Base-by-base conservation (phyloP, 2,113 vertebrate genomes). In the Cranoglanis bouderius region DNA sequence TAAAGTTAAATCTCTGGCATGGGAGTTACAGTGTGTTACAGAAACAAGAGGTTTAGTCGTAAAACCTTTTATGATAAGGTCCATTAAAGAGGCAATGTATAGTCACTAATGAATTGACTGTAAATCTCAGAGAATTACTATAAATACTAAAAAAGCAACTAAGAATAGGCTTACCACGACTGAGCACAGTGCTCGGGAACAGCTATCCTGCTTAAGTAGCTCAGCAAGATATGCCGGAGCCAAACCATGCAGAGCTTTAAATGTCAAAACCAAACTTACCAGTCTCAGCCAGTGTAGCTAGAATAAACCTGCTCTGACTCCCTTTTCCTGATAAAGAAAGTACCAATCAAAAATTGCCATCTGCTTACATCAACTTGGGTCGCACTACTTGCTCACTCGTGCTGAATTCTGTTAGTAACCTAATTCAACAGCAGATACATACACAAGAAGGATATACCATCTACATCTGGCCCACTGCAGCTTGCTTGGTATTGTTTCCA, bases 1-100 rank as follows among this genome's bases (percentile, higher is more conserved):
- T 80, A 90, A 88, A 75, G 26, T 91, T 90, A 63, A 89, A 83
- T 46, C 35, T 38, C 57, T 74, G 32, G 49, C 67, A 85, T 49
- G 53, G 46, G 29, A 87, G 38, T n/a, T 72, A 59, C 43, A 72
- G 43, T 26, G n/a, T 26, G 57, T 35, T 65, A 43, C n/a, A n/a
- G 43, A 67, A 75, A 78, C 57, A 51, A 85, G 55, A 51, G 57
- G 38, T 12, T 55, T 78, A 55, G 9, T 13, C 74, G n/a, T n/a
- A n/a, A n/a, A 32, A n/a, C 12, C 10, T 14, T n/a, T 65, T 65
- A n/a, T 4, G 3, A 65, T 65, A n/a, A 67, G 65, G 6, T 16
- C 32, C 4, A 5, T 67, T 67, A 67, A 35, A n/a, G 18, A 32
- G 65, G n/a, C 14, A n/a, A 12, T 65, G 9, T 65, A 65, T 29